Conservation (phyloP, 2,888 invertebrate genomes). For the Tinea semifulvella region DNA sequence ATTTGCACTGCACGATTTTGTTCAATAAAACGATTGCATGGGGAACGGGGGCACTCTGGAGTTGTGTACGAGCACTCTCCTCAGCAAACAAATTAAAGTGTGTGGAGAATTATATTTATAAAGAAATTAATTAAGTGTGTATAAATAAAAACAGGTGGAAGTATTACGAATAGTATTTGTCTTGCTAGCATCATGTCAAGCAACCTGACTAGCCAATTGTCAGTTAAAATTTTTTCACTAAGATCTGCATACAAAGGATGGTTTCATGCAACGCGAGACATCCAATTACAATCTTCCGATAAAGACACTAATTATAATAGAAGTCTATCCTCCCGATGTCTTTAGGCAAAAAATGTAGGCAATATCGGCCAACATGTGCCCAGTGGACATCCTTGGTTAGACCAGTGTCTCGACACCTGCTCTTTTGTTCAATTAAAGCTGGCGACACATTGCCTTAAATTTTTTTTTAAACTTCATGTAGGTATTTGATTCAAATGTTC, state of each 20-base stretch:
- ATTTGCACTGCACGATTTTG: too few relatives aligned
- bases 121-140: slow-evolving; percentile 5
- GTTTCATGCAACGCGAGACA: slow-evolving; percentile 23
- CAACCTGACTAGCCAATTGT: neutral
- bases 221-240: neutral
- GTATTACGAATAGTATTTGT: slow-evolving; percentile 18
- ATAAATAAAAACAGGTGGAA: slow-evolving; percentile 9
- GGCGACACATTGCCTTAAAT: slow-evolving; percentile 55
- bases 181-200: neutral
- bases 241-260: slow-evolving; percentile 8
- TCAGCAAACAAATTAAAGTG: too few relatives aligned
- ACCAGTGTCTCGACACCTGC: slow-evolving; percentile 47
- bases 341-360: slow-evolving; percentile 37
- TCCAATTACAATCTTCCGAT: slow-evolving; percentile 49
- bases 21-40: too few relatives aligned
- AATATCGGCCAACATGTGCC: slow-evolving; percentile 39
- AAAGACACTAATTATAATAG: slow-evolving; percentile 53
- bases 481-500: neutral
- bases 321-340: slow-evolving; percentile 32
- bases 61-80: too few relatives aligned
- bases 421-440: slow-evolving; percentile 52
- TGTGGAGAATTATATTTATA: too few relatives aligned
- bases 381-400: slow-evolving; percentile 54
- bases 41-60: too few relatives aligned
- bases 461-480: slow-evolving; percentile 32